phyloP scores from a whole-genome alignment of 2,113 vertebrate genomes.

The Motacilla alba region DNA sequence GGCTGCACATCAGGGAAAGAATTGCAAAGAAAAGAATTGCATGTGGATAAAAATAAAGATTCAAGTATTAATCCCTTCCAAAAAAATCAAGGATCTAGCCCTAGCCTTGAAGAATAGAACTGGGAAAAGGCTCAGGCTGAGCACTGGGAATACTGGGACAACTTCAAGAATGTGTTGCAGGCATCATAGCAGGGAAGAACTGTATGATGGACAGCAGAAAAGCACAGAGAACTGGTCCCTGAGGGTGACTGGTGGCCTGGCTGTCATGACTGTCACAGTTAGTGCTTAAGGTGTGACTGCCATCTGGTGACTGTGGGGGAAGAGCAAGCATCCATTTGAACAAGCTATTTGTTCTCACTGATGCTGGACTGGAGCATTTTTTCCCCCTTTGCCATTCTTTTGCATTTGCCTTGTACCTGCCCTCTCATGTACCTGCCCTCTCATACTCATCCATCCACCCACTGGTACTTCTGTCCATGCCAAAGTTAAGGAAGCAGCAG shows the following conservation, averaged over 20 bases:
- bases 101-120: background rate
- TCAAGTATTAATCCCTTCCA: background rate
- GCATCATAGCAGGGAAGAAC: background rate
- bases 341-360: background rate
- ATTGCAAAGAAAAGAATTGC: background rate
- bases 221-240: background rate
- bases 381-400: background rate
- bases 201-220: fast-evolving
- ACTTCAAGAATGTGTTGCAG: background rate
- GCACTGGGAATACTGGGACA: background rate
- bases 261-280: fast-evolving
- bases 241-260: background rate
- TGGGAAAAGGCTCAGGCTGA: background rate
- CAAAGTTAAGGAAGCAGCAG: background rate
- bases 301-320: background rate
- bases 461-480: no score
- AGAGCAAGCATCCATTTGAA: background rate
- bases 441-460: background rate
- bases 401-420: background rate
- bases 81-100: background rate
- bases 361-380: fast-evolving
- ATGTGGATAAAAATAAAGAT: background rate
- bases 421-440: background rate
- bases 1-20: background rate
- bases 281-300: background rate